Evolutionary conservation across 1,140 invertebrate species (phyloP).

Genomic region (Drosophila sp.): DNA sequence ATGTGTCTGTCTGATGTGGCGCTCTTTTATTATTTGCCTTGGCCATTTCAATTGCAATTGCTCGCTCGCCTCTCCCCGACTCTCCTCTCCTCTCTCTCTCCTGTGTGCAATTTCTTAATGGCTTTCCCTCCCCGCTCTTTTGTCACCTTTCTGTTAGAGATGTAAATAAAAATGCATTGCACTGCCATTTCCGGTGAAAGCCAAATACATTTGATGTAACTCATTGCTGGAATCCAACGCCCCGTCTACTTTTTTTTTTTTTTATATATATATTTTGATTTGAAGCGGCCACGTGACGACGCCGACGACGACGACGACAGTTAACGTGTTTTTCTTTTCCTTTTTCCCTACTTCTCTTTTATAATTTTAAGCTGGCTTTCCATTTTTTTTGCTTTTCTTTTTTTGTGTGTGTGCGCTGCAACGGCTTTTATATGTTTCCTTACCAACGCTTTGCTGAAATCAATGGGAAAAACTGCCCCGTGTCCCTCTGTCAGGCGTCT

Average conservation of each 20-base stretch:
- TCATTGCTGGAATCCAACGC: constrained; percentile 48
- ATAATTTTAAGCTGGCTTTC: constrained; percentile 57
- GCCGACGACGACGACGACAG: constrained; percentile 14
- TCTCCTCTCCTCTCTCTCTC: no score
- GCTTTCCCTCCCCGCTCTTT: constrained; percentile 26
- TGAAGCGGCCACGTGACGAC: constrained; percentile 61
- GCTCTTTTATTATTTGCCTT: constrained; percentile 45
- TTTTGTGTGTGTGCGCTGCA: constrained; percentile 29
- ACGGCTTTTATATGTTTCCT: constrained; percentile 66
- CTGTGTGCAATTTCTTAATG: constrained; percentile 70
- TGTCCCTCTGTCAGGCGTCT: constrained; percentile 32
- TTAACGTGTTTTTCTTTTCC: constrained; percentile 17
- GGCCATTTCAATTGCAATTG: constrained; percentile 72
- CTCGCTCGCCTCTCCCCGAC: background rate
- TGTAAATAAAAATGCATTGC: constrained; percentile 78
- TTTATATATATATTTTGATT: constrained; percentile 24
- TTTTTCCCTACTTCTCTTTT: constrained; percentile 21
- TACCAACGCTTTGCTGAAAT: constrained; percentile 68
- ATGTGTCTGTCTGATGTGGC: constrained; percentile 15
- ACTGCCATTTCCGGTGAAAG: constrained; percentile 73
- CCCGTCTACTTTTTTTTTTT: background rate
- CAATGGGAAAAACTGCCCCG: constrained; percentile 61
- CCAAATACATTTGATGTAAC: constrained; percentile 78
- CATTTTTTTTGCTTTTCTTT: background rate
- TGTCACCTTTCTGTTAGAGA: constrained; percentile 23